These are phyloP conservation scores for Drosophila acutilabella DNA, from an alignment of 2,888 invertebrate genomes.

Conservation along the genomic window DNA sequence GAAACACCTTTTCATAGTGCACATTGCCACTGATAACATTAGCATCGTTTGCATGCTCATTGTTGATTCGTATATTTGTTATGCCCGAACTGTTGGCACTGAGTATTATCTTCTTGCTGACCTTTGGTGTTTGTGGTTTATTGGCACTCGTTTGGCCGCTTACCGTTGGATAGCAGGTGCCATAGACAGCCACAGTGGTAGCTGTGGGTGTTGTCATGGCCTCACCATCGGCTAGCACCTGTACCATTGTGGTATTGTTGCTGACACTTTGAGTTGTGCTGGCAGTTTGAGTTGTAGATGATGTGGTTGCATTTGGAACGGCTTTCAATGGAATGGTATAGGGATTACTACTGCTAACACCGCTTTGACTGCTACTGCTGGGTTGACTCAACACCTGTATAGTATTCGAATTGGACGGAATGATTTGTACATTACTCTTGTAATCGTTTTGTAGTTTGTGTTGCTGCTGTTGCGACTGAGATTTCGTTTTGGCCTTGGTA, in stretches of 20 bases:
- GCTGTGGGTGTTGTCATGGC: constrained; percentile 28
- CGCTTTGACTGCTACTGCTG: constrained; percentile 48
- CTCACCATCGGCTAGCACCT: constrained; percentile 75
- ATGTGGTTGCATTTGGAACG: constrained; percentile 49
- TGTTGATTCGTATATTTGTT: constrained; percentile 83
- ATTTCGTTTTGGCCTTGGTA: constrained; percentile 46
- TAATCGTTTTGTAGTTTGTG: constrained; percentile 70
- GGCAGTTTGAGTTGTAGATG: constrained; percentile 41
- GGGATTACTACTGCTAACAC: constrained; percentile 65
- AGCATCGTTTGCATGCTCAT: constrained; percentile 62
- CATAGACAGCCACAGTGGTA: constrained; percentile 63
- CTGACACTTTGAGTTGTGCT: constrained; percentile 33
- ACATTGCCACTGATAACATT: constrained; percentile 68
- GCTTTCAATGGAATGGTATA: constrained; percentile 81
- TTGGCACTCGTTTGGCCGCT: constrained; percentile 26
- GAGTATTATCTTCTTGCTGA: constrained; percentile 83
- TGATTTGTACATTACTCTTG: constrained; percentile 85
- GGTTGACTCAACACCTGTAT: constrained; percentile 79
- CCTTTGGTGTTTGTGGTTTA: constrained; percentile 73
- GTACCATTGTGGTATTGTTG: constrained; percentile 82
- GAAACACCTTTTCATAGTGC: constrained; percentile 84
- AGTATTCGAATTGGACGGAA: constrained; percentile 85
- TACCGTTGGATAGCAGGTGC: constrained; percentile 64
- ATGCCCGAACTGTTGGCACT: constrained; percentile 83
- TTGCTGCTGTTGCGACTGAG: constrained; percentile 28